Evolutionary conservation across 2,797 vertebrate species (phyloP), one percentile per base, ranked within the genome.

Genomic region (Danionella dracula): DNA sequence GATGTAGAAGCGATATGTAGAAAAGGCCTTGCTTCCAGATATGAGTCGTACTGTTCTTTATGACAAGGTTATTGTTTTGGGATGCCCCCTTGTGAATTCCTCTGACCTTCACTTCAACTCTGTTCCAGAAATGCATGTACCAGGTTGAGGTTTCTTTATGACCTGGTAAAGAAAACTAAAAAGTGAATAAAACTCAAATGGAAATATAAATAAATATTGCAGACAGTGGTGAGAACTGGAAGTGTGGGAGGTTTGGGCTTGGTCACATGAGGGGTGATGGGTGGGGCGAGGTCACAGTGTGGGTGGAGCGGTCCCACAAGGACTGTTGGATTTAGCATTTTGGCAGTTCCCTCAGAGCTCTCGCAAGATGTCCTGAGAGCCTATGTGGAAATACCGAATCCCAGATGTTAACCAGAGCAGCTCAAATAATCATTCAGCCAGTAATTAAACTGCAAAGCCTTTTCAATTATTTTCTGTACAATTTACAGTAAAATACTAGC

Each of bases 211-310:
- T 87, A 87, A 85, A 86, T 81, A 8, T 64, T 58, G 64, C 72
- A 82, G 76, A 68, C 73, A 67, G 68, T 9, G 66, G 78, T 88
- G 89, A 88, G 86, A 90, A 89, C 84, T 80, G 73, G 80, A 82
- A 75, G 85, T 81, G 70, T 41, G 65, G 82, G 83, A 70, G 62
- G 79, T 78, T 81, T 73, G 67, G 65, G 74, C 27, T 56, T 38
- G 79, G 76, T 84, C 82, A 84, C 78, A 68, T 34, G 72, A 76
- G 79, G 81, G 67, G 69, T 41, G 62, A 55, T 37, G 63, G 76
- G 77, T 57, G 70, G 72, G 45, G 63, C 48, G 51, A 68, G 38
- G 60, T 67, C 60, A 49, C 49, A 37, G 75, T 71, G 79, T 82
- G 81, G 75, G 83, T 66, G 83, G 81, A 68, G 85, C 44, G 49